A percentile compares a stretch with the other conserved stretches of the same genome.
phyloP scores from a whole-genome alignment of 2,888 invertebrate species.

The Orthosia cruda region DNA sequence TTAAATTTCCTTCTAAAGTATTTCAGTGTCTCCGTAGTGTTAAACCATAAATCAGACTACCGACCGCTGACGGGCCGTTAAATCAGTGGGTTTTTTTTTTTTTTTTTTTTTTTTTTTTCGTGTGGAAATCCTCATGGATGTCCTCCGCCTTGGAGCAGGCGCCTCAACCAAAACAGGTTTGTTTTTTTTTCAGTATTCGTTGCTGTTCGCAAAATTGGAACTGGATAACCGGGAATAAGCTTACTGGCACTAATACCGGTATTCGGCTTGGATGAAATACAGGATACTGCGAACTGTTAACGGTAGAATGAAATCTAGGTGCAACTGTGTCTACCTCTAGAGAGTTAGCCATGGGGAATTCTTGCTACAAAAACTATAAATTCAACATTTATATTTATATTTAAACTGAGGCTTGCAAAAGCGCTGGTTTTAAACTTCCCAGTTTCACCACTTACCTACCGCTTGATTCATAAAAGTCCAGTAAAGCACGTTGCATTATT shows the following conservation, averaged over 20 bases:
- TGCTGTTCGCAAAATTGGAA: conserved; percentile 25
- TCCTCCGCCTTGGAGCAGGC: no score
- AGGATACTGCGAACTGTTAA: neutral
- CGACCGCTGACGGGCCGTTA: neutral
- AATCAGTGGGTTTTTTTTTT: conserved; percentile 34
- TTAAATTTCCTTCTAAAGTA: conserved; percentile 14
- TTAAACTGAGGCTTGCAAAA: conserved; percentile 1
- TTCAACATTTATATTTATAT: conserved; percentile 24
- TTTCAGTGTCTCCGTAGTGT: conserved; percentile 15
- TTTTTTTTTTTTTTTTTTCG: no score
- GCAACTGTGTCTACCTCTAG: neutral
- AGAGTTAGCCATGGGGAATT: conserved; percentile 6
- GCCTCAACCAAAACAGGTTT: conserved; percentile 2
- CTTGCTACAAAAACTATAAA: conserved; percentile 15
- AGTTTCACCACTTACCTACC: conserved; percentile 20
- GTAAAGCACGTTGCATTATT: conserved; percentile 36
- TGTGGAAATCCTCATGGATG: no score
- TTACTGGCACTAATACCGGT: neutral
- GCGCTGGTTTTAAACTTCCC: conserved; percentile 5
- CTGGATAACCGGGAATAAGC: conserved; percentile 8
- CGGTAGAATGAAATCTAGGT: neutral
- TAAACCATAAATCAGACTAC: conserved; percentile 25
- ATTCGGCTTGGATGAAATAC: neutral
- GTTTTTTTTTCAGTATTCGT: conserved; percentile 11
- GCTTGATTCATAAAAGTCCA: conserved; percentile 13